Evolutionary conservation across 2,113 vertebrate species (phyloP).

Genomic region (Phoenicopterus ruber): DNA sequence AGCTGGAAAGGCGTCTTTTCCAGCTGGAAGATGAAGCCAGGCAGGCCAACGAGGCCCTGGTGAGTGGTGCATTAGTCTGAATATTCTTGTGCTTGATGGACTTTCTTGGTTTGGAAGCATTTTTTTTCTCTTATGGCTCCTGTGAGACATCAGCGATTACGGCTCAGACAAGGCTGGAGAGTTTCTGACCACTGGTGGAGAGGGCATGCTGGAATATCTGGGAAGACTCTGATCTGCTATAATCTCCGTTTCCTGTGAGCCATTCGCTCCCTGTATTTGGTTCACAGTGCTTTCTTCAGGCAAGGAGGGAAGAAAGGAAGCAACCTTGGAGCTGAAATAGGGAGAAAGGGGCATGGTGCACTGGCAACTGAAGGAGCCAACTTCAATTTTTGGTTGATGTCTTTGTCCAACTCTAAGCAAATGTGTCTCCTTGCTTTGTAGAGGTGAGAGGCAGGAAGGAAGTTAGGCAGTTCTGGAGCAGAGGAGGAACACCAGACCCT

Average conservation of each 20-base stretch:
- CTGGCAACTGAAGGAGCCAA: not conserved
- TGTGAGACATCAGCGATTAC: not conserved
- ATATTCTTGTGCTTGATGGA: not conserved
- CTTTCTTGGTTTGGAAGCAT: not conserved
- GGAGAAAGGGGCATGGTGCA: not conserved
- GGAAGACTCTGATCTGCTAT: not conserved
- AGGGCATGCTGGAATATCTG: not conserved
- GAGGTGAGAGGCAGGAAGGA: not conserved
- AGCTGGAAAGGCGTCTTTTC: constrained; percentile 87
- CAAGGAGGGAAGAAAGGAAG: not conserved
- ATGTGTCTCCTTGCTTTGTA: not conserved
- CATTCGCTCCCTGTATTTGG: not conserved
- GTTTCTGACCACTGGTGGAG: not conserved
- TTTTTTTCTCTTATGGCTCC: not conserved
- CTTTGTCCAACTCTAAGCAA: not conserved
- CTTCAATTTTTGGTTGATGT: not conserved
- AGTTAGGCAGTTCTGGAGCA: not conserved
- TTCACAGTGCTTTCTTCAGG: not conserved
- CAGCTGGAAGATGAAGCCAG: constrained; percentile 90
- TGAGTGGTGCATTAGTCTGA: constrained; percentile 51
- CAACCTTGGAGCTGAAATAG: not conserved
- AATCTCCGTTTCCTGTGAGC: not conserved
- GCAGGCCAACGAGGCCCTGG: constrained; percentile 87
- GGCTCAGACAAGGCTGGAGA: not conserved
- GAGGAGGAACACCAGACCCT: not conserved